Conservation (phyloP, 1,140 invertebrate genomes). For the Drosophila pandora region DNA sequence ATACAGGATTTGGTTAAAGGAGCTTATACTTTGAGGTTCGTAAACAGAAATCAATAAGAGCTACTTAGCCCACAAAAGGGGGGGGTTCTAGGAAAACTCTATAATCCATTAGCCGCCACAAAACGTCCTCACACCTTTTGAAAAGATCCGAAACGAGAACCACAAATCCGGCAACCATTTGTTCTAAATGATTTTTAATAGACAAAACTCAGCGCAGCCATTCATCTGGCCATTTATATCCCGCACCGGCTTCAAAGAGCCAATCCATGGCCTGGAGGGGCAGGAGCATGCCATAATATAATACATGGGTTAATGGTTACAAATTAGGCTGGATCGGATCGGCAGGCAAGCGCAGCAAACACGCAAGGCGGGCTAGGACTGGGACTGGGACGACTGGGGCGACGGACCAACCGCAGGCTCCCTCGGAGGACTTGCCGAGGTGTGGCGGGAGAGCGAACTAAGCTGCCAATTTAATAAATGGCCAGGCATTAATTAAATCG, state of each 20-base stretch:
- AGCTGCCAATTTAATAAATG: constrained; percentile 84
- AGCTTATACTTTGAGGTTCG: too few species aligned
- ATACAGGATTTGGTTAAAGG: neutral
- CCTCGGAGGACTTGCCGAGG: constrained; percentile 6
- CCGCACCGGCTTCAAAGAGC: constrained; percentile 17
- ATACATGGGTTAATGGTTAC: constrained; percentile 82
- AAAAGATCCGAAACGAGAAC: neutral
- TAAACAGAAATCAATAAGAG: neutral
- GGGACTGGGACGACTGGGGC: constrained; percentile 7
- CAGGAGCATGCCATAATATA: constrained; percentile 69
- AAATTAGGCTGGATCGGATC: constrained; percentile 77
- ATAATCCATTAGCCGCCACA: constrained; percentile 22
- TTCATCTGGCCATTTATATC: constrained; percentile 41
- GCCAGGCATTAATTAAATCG: constrained; percentile 80
- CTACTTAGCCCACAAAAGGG: neutral
- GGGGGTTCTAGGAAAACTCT: constrained; percentile 6
- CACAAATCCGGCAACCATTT: constrained; percentile 54
- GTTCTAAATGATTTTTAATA: constrained; percentile 80
- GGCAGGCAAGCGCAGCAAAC: constrained; percentile 47
- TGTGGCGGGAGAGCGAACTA: constrained; percentile 38
- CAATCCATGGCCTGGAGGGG: constrained; percentile 28
- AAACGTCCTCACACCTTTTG: constrained; percentile 43
- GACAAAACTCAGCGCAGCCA: constrained; percentile 68
- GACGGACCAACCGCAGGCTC: constrained; percentile 67
- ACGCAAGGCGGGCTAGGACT: constrained; percentile 20